Percentiles rank a stretch among this genome's conserved stretches.
These are phyloP conservation scores for Xyliphius kryptos DNA, from an alignment of 2,113 vertebrate genomes.

Conservation along the genomic window DNA sequence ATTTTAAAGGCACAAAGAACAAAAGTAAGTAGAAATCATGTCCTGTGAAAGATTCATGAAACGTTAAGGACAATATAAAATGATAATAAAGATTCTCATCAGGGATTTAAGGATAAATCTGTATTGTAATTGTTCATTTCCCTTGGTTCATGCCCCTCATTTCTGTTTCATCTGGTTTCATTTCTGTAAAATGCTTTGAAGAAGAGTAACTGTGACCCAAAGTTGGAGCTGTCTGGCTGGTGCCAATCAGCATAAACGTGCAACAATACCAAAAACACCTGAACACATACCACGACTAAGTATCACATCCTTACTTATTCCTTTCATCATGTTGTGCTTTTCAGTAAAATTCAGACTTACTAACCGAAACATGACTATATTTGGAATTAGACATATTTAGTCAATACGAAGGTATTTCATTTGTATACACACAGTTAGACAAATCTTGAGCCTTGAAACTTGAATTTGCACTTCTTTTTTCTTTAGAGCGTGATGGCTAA, in stretches of 20 bases:
- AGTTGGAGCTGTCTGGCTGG: constrained; percentile 17
- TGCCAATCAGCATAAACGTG: constrained; percentile 17
- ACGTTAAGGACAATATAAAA: background rate
- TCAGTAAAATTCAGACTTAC: background rate
- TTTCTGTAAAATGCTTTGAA: constrained; percentile 17
- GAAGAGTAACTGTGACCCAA: background rate
- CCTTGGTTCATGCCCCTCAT: background rate
- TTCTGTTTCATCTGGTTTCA: constrained; percentile 17
- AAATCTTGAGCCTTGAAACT: background rate
- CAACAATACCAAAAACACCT: constrained; percentile 27
- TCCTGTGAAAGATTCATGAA: constrained; percentile 4
- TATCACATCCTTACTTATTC: constrained; percentile 17
- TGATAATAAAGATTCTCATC: background rate
- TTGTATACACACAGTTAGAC: constrained; percentile 14
- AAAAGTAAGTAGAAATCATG: background rate
- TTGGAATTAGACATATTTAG: constrained; percentile 24
- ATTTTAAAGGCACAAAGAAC: constrained; percentile 10
- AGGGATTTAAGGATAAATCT: background rate
- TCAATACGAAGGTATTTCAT: constrained; percentile 17
- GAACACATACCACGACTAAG: constrained; percentile 18
- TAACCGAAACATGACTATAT: constrained; percentile 21
- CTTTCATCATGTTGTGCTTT: constrained; percentile 14
- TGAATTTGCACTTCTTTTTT: constrained; percentile 2
- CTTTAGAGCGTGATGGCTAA: background rate
- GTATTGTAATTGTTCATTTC: background rate